Evolutionary conservation across 2,888 invertebrate genomes (phyloP).

Genomic region (Lasioglossum calceatum): DNA sequence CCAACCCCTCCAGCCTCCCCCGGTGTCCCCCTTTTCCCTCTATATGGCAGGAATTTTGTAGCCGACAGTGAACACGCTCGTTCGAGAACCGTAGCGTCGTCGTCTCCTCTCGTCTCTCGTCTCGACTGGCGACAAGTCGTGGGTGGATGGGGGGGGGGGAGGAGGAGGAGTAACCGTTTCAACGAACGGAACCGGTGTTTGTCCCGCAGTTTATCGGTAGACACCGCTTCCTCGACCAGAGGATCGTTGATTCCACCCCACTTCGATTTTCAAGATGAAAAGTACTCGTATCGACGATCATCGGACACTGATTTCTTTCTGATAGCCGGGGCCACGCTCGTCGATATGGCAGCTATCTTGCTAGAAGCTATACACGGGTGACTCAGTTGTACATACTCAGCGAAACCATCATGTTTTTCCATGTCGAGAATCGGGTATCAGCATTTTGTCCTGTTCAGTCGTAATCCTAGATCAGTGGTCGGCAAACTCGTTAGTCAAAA

Average conservation of each 20-base stretch:
- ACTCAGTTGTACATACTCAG: background rate
- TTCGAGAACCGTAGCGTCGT: slow-evolving; percentile 34
- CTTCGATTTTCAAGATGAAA: slow-evolving; percentile 54
- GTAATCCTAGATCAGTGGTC: background rate
- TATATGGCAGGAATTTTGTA: slow-evolving; percentile 52
- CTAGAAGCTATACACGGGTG: background rate
- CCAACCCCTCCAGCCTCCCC: slow-evolving; percentile 13
- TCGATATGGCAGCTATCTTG: background rate
- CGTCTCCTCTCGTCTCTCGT: slow-evolving; percentile 14
- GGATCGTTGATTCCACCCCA: slow-evolving; percentile 42
- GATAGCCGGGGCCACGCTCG: background rate
- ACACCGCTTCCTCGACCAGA: slow-evolving; percentile 46
- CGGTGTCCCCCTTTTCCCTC: background rate
- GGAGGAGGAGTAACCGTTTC: slow-evolving; percentile 43
- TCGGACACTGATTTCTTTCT: slow-evolving; percentile 22
- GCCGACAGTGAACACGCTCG: slow-evolving; percentile 56
- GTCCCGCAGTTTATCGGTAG: slow-evolving; percentile 56
- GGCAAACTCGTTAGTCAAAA: no score
- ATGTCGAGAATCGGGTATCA: background rate
- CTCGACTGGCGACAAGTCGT: background rate
- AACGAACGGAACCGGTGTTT: slow-evolving; percentile 53
- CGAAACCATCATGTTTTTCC: background rate
- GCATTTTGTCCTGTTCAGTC: background rate
- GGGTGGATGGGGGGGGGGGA: slow-evolving; percentile 30
- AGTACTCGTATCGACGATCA: slow-evolving; percentile 37